Evolutionary conservation across 2,797 vertebrate species (phyloP), one percentile per base, ranked within the genome.

Genomic region (Gobio occitaniae): DNA sequence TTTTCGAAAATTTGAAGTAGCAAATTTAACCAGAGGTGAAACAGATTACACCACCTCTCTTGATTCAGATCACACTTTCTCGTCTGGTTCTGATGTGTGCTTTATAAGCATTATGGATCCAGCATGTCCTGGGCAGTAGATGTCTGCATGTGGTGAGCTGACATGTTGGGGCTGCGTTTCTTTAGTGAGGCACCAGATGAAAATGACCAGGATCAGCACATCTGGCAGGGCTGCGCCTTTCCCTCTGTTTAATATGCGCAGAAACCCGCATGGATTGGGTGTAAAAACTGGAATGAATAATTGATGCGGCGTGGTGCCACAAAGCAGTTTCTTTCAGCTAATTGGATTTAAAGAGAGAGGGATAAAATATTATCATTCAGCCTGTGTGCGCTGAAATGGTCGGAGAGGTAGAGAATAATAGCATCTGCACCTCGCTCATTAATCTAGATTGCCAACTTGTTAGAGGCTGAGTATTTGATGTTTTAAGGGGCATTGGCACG

Each of bases 281-380:
- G 90, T 91, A 92, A 94, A 93, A 92, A 92, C 86, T 88, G 87
- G 86, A 87, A 94, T 95, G 94, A 95, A 95, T 95, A 95, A 95
- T 95, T 93, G 90, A 95, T 95, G 93, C 48, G 44, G 47, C 82
- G 89, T 86, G 91, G 89, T 89, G 90, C 89, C 92, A 92, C 93
- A 90, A 88, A 93, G 90, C 90, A 87, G 90, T 93, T 93, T 92
- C 92, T 91, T 93, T 92, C 88, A 91, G 91, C 93, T 95, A 95
- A 95, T 95, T 95, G 92, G 93, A 94, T 93, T 92, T 91, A 89
- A 91, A 88, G 89, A 90, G 88, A 90, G 85, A 83, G 90, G 84
- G 87, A 91, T 88, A 82, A 90, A 84, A 72, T 82, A 88, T 92
- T 90, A 88, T 91, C 50, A 90, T 89, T 84, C 88, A 81, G 50